These are phyloP conservation scores for Ctenodactylus gundi DNA, from an alignment of 2,113 vertebrate genomes.

Conservation along the genomic window DNA sequence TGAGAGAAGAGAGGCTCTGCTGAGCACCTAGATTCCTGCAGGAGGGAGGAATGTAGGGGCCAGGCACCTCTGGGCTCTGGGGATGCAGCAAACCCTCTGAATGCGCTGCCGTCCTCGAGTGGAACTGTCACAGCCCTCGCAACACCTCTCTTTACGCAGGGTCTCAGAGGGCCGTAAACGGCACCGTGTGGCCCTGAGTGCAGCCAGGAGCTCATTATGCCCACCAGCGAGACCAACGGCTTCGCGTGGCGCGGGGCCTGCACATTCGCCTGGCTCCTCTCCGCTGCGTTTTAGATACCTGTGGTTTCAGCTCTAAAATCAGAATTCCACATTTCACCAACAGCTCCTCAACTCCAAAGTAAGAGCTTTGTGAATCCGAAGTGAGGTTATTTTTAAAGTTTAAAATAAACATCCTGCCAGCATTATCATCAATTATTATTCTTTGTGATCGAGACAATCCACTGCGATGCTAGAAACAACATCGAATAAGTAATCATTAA, in stretches of 20 bases:
- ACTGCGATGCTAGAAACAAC: not conserved
- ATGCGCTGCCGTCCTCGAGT: not conserved
- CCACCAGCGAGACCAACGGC: not conserved
- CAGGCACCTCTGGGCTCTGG: too few species aligned
- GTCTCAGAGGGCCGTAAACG: not conserved
- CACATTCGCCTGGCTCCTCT: not conserved
- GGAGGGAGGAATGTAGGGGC: too few species aligned
- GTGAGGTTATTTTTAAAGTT: constrained; percentile 25
- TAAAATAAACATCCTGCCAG: not conserved
- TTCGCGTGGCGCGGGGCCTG: not conserved
- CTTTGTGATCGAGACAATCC: not conserved
- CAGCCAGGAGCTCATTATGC: not conserved
- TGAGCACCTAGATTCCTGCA: not conserved
- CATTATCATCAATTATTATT: not conserved
- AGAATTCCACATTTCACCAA: not conserved
- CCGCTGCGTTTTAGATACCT: not conserved
- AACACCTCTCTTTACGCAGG: not conserved
- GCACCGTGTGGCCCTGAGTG: not conserved
- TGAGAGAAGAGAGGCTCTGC: not conserved
- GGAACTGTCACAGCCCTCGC: not conserved
- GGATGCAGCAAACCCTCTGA: not conserved
- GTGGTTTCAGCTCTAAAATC: not conserved
- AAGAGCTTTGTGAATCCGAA: not conserved
- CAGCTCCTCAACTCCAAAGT: not conserved
- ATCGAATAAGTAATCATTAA: not conserved